Evolutionary conservation across 2,888 invertebrate species (phyloP).

Genomic region (Prosapia bicincta): DNA sequence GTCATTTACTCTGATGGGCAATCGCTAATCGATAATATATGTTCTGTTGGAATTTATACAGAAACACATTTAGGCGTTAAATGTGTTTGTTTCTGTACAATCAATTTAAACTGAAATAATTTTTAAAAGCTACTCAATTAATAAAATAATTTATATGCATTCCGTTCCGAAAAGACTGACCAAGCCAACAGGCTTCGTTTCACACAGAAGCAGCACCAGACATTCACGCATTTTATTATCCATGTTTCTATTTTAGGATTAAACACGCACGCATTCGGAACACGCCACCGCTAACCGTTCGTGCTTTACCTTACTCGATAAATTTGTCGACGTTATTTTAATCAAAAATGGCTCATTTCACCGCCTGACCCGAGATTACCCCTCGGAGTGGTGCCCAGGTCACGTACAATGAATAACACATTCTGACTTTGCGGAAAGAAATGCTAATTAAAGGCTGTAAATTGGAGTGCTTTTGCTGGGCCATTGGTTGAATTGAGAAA

Average conservation of each 20-base stretch:
- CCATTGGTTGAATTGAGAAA: neutral
- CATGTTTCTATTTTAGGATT: neutral
- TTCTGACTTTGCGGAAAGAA: neutral
- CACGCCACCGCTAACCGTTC: neutral
- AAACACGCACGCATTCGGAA: neutral
- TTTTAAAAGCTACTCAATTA: too few relatives aligned
- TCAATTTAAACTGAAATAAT: too few relatives aligned
- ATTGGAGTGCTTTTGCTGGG: neutral
- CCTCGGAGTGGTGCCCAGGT: neutral
- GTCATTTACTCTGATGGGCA: too few relatives aligned
- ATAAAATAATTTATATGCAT: too few relatives aligned
- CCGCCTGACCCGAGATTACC: neutral
- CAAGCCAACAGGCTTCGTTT: neutral
- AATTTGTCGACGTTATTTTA: neutral
- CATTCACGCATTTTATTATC: neutral
- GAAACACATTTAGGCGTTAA: too few relatives aligned
- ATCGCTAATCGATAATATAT: too few relatives aligned
- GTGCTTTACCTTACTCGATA: neutral
- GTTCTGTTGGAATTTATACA: too few relatives aligned
- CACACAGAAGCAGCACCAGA: neutral
- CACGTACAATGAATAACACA: neutral
- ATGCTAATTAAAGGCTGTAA: neutral
- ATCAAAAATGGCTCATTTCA: neutral
- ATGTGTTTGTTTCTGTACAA: too few relatives aligned
- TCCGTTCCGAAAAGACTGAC: neutral